Evolutionary conservation across 2,113 vertebrate species (phyloP).

Genomic region (Mastomys natalensis): DNA sequence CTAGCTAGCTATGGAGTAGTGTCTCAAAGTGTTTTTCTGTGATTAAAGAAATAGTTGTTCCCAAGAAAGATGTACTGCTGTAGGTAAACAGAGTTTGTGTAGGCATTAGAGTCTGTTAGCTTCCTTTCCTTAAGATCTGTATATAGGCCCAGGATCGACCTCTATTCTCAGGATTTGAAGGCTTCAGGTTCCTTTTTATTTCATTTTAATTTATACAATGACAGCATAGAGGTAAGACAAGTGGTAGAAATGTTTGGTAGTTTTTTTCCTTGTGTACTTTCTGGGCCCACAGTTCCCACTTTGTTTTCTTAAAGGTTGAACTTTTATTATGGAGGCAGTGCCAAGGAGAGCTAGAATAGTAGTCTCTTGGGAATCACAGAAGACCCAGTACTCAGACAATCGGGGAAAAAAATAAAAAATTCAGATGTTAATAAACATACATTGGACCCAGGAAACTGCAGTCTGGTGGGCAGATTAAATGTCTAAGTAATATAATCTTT

Average conservation of each 20-base stretch:
- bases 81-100: neutral
- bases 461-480: slow-evolving; percentile 36
- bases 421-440: slow-evolving; percentile 75
- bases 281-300: neutral
- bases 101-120: neutral
- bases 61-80: neutral
- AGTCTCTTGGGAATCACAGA: slow-evolving; percentile 72
- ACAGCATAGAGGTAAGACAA: neutral
- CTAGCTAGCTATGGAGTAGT: neutral
- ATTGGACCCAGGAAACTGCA: slow-evolving; percentile 20
- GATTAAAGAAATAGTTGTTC: slow-evolving; percentile 6
- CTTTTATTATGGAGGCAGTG: slow-evolving; percentile 44
- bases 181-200: neutral
- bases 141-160: neutral
- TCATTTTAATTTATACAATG: neutral
- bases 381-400: slow-evolving; percentile 47
- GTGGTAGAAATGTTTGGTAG: neutral
- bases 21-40: slow-evolving; percentile 2
- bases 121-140: neutral
- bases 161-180: slow-evolving; percentile 18
- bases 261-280: slow-evolving; percentile 56
- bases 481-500: slow-evolving; percentile 35
- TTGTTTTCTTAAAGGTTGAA: slow-evolving; percentile 63
- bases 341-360: slow-evolving; percentile 51
- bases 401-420: slow-evolving; percentile 48